Evolutionary conservation across 2,888 invertebrate genomes (phyloP).

Genomic region (Lithophane leautieri): DNA sequence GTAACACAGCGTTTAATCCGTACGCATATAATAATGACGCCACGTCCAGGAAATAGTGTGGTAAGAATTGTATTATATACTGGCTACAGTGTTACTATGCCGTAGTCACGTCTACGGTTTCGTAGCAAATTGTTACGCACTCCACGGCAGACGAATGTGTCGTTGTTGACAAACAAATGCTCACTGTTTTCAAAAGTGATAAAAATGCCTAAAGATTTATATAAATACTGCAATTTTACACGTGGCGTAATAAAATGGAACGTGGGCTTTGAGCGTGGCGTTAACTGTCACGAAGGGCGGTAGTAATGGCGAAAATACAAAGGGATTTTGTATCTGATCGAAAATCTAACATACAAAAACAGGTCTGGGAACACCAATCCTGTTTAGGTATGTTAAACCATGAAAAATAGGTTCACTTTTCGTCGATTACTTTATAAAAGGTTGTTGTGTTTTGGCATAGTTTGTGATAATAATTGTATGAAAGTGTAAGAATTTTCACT

Average conservation of each 20-base stretch:
- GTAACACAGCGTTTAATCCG: not conserved
- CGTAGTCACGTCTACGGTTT: not conserved
- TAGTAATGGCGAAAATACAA: conserved; percentile 12
- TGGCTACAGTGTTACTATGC: conserved; percentile 12
- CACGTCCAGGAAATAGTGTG: not conserved
- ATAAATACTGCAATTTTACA: conserved; percentile 2
- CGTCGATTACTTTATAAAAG: not conserved
- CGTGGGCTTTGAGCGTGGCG: conserved; percentile 22
- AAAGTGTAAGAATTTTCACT: not conserved
- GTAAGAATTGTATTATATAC: not conserved
- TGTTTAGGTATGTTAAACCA: not conserved
- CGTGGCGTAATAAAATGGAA: conserved; percentile 14
- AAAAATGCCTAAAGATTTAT: not conserved
- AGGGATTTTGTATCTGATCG: conserved; percentile 21
- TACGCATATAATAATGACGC: not conserved
- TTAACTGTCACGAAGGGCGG: conserved; percentile 30
- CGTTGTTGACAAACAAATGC: not conserved
- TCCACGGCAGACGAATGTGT: not conserved
- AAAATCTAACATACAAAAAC: conserved; percentile 8
- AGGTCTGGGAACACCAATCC: not conserved
- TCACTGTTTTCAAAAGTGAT: not conserved
- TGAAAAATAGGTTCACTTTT: not conserved
- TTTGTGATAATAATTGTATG: not conserved
- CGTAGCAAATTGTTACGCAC: conserved; percentile 20
- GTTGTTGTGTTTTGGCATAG: not conserved